Evolutionary conservation across 2,797 vertebrate species (phyloP).

Genomic region (Distichodus sexfasciatus): DNA sequence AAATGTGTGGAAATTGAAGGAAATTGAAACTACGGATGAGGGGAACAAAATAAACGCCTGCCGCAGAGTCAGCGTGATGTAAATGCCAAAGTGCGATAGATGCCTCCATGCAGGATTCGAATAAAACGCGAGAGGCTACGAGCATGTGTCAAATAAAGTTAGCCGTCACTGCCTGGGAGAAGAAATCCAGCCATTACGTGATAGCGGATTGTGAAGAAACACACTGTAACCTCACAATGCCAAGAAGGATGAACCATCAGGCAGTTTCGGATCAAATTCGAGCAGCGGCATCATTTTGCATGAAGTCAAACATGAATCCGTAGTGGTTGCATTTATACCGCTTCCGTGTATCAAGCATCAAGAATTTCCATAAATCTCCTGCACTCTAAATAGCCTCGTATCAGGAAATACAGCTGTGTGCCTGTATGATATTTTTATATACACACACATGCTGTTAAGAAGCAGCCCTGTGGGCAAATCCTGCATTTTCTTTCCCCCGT

Average conservation of each 20-base stretch:
- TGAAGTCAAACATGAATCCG: background rate
- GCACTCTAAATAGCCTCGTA: slow-evolving; percentile 37
- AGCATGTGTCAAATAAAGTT: slow-evolving; percentile 34
- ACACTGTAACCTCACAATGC: background rate
- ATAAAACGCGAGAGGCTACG: slow-evolving; percentile 11
- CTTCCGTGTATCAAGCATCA: slow-evolving; percentile 38
- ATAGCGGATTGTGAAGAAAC: background rate
- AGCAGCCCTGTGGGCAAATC: slow-evolving; percentile 62
- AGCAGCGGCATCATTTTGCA: background rate
- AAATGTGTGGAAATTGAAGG: slow-evolving; percentile 31
- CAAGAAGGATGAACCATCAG: background rate
- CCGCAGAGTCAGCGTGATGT: slow-evolving; percentile 18
- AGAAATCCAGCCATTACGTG: slow-evolving; percentile 3
- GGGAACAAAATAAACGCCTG: slow-evolving; percentile 34
- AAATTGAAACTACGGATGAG: slow-evolving; percentile 32
- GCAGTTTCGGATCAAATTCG: background rate
- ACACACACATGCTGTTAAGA: slow-evolving; percentile 46
- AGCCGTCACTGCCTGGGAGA: slow-evolving; percentile 8
- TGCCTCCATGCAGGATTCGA: background rate
- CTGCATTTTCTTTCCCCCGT: slow-evolving; percentile 53
- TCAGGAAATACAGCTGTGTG: slow-evolving; percentile 7
- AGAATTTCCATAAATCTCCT: slow-evolving; percentile 55
- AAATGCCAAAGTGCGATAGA: slow-evolving; percentile 40
- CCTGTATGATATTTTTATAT: slow-evolving; percentile 51
- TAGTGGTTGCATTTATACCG: slow-evolving; percentile 37